Percentiles rank a stretch among this genome's conserved stretches.
phyloP scores from a whole-genome alignment of 2,113 vertebrate genomes.

The Spea bombifrons region DNA sequence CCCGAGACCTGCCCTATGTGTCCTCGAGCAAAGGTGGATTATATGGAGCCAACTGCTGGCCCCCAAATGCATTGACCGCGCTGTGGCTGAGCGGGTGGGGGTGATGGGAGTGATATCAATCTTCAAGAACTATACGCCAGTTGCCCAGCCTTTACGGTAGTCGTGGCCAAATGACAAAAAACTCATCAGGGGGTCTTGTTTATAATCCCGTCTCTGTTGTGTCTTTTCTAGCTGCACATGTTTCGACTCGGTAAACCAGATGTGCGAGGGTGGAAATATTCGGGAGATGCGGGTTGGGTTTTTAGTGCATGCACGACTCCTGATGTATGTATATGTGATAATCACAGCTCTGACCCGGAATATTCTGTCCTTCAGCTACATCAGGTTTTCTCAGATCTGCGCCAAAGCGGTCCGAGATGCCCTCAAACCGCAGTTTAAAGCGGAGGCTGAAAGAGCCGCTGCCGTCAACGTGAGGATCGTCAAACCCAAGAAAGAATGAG shows the following conservation, averaged over 20 bases:
- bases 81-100: too few species aligned
- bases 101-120: too few species aligned
- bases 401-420: slow-evolving; percentile 81
- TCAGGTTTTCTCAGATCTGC: slow-evolving; percentile 89
- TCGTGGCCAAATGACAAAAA: too few species aligned
- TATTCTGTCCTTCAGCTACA: slow-evolving; percentile 70
- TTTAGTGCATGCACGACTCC: not conserved
- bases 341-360: too few species aligned
- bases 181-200: too few species aligned
- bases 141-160: too few species aligned
- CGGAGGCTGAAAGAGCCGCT: slow-evolving; percentile 71
- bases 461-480: slow-evolving; percentile 71
- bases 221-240: not conserved
- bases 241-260: not conserved
- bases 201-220: not conserved
- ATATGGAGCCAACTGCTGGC: too few species aligned
- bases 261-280: not conserved
- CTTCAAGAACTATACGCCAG: too few species aligned
- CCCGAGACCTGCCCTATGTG: too few species aligned
- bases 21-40: too few species aligned
- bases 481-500: slow-evolving; percentile 72
- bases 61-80: too few species aligned
- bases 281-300: not conserved
- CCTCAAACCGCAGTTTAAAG: slow-evolving; percentile 77
- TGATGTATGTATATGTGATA: not conserved